Percentiles rank a stretch among this genome's conserved stretches.
These are phyloP conservation scores for Bujurquina vittata DNA, from an alignment of 2,113 vertebrate genomes.

Conservation along the genomic window DNA sequence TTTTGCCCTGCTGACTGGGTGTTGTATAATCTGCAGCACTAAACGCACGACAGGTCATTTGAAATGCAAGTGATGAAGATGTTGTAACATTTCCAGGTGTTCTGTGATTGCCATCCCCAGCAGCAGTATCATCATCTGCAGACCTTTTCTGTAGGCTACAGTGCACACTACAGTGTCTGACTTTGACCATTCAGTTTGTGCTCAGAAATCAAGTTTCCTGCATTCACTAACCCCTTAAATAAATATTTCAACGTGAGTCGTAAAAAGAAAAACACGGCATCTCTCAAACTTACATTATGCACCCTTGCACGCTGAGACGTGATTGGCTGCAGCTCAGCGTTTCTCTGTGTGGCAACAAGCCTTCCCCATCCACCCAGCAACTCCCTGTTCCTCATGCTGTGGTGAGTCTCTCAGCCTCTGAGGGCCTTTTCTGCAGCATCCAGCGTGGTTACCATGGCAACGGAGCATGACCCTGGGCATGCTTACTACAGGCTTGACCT, in stretches of 20 bases:
- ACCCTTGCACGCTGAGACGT: constrained; percentile 30
- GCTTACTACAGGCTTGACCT: constrained; percentile 79
- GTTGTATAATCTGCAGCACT: neutral
- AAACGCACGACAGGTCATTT: neutral
- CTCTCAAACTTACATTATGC: constrained; percentile 67
- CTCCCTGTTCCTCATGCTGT: constrained; percentile 75
- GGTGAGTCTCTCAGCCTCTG: constrained; percentile 72
- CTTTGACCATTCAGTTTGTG: neutral
- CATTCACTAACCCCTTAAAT: neutral
- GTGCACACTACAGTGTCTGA: neutral
- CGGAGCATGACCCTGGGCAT: constrained; percentile 74
- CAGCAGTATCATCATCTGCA: neutral
- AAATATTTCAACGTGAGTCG: constrained; percentile 66
- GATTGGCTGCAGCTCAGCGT: constrained; percentile 72
- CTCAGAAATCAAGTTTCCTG: neutral
- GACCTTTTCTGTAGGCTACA: neutral
- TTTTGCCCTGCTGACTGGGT: neutral
- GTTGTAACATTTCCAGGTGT: neutral
- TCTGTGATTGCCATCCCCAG: neutral
- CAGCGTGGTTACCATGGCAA: constrained; percentile 76
- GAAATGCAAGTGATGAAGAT: neutral
- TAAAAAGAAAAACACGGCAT: constrained; percentile 63
- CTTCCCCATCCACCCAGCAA: constrained; percentile 77
- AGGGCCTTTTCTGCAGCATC: constrained; percentile 79
- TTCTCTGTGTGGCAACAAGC: constrained; percentile 79